Conservation (phyloP, 2,888 invertebrate genomes). For the Cantharis lateralis region DNA sequence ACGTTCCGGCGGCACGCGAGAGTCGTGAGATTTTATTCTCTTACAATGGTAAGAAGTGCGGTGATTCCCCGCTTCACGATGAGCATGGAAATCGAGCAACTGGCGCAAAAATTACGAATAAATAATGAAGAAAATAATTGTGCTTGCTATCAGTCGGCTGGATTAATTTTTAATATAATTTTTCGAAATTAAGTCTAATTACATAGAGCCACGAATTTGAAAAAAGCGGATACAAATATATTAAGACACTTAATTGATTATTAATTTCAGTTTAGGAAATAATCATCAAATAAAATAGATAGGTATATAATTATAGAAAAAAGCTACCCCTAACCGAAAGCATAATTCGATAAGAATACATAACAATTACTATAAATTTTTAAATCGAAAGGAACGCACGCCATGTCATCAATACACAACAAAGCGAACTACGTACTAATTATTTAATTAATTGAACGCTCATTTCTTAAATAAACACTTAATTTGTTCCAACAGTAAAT, state of each 20-base stretch:
- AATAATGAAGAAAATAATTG: neutral
- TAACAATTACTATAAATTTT: conserved; percentile 41
- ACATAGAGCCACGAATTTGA: neutral
- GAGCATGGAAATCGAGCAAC: too few species aligned
- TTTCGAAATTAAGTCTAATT: neutral
- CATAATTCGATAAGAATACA: conserved; percentile 31
- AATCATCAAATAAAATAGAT: conserved; percentile 24
- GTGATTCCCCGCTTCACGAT: too few species aligned
- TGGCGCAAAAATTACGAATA: neutral
- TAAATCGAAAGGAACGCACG: conserved; percentile 35
- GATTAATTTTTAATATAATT: neutral
- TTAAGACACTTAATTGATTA: conserved; percentile 21
- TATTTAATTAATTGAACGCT: conserved; percentile 44
- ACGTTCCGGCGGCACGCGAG: too few species aligned
- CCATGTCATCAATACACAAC: conserved; percentile 40
- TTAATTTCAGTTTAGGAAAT: conserved; percentile 17
- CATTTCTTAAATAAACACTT: conserved; percentile 45
- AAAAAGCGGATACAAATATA: neutral
- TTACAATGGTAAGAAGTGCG: too few species aligned
- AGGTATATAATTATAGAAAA: conserved; percentile 14
- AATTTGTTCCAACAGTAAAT: conserved; percentile 35
- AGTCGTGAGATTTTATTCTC: too few species aligned
- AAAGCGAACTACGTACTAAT: conserved; percentile 41
- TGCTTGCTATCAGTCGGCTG: neutral
- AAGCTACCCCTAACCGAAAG: conserved; percentile 14